Evolutionary conservation across 2,888 invertebrate genomes (phyloP), one percentile per base, ranked within the genome.

Genomic region (Villa cingulata): DNA sequence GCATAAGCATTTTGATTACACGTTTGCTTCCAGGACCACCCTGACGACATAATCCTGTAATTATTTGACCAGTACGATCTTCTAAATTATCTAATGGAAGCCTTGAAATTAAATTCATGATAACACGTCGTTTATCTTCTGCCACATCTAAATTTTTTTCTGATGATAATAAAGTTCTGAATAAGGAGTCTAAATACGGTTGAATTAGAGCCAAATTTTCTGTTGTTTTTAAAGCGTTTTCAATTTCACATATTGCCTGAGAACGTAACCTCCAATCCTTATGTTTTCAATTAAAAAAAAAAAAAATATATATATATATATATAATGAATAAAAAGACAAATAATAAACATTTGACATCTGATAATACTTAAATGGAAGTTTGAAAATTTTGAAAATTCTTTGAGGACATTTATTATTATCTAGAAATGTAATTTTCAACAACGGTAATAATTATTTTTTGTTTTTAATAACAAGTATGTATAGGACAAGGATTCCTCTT

Each of bases 101-200:
- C 5, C 70, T 60, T 29, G 66, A 60, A 46, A 70, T 68, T 27
- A 70, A 57, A 58, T 70, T 70, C 38, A 63, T 59, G 45, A 70
- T 50, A 10, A 70, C 55, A 32, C 62, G 62, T 2, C 64, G 59
- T 46, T 68, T 69, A n/a, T 64, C 62, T 43, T 69, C 68, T 6
- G 64, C 57, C 12, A 70, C 68, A 49, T 68, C 66, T 2, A 60
- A 56, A 55, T 70, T 66, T 49, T 77, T 73, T 63, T 84, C 83
- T 50, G 80, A 77, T 34, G 79, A 72, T 18, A 85, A 68, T 43
- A 78, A 65, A 27, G 80, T 76, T 55, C 77, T 72, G 48, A 85
- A 70, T 51, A 84, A 73, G 27, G 76, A 72, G 53, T 76, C 73
- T 58, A 83, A 68, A 61, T 78, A 72, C 3, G 80, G 76, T 57